These are phyloP conservation scores for Danio albolineatus DNA, from an alignment of 2,797 vertebrate genomes.

Conservation along the genomic window DNA sequence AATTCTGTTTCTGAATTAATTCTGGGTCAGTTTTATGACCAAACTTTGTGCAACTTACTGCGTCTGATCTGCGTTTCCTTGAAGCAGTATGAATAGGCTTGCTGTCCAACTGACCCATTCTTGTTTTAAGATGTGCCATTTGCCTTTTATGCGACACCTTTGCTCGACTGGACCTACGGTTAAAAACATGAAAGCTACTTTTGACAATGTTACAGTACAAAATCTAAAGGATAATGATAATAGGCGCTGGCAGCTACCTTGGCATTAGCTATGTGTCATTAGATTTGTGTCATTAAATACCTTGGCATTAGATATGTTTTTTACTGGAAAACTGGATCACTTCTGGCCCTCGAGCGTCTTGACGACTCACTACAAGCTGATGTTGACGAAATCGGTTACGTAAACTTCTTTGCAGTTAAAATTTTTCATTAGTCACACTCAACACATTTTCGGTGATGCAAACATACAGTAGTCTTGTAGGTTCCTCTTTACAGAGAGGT, in stretches of 20 bases:
- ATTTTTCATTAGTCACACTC: neutral
- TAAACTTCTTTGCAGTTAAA: neutral
- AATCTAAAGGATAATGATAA: neutral
- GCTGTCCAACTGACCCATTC: neutral
- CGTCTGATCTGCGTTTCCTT: neutral
- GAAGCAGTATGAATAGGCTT: neutral
- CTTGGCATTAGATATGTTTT: neutral
- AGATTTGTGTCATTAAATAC: no score
- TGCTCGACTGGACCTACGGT: neutral
- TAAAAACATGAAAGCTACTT: neutral
- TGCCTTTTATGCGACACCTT: neutral
- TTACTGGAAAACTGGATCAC: neutral
- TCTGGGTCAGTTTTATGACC: neutral
- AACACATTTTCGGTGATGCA: neutral
- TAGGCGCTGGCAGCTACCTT: neutral
- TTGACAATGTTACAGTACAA: neutral
- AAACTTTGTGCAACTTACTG: constrained; percentile 17
- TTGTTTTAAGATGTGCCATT: neutral
- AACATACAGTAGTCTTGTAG: neutral
- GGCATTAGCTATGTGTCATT: neutral
- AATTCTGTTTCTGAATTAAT: neutral
- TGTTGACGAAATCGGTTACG: neutral
- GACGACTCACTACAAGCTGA: neutral
- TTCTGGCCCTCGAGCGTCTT: neutral
- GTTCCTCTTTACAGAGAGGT: neutral